A percentile compares a stretch with the other conserved stretches of the same genome.
These are phyloP conservation scores for Macaria liturata DNA, from an alignment of 2,888 invertebrate species.

Conservation along the genomic window DNA sequence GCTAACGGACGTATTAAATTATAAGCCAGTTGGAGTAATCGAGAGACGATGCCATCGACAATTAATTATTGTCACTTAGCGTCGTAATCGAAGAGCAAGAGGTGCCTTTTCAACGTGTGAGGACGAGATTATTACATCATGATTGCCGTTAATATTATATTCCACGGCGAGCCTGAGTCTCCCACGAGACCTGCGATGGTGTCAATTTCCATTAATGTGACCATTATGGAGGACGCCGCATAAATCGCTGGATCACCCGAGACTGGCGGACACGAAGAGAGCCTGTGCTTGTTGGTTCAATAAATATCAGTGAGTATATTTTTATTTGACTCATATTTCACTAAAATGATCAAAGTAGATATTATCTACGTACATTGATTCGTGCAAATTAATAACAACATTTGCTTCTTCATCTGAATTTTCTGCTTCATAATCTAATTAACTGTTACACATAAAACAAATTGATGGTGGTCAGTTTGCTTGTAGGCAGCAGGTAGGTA, in stretches of 20 bases:
- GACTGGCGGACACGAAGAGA: no score
- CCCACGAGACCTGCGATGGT: conserved; percentile 54
- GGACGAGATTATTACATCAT: conserved; percentile 70
- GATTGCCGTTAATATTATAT: conserved; percentile 76
- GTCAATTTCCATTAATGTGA: conserved; percentile 78
- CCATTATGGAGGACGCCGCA: conserved; percentile 68
- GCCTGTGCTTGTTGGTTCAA: no score
- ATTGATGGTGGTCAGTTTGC: no score
- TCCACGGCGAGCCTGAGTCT: conserved; percentile 54
- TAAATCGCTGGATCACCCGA: conserved; percentile 54
- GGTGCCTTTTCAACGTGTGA: conserved; percentile 60
- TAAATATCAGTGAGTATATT: no score
- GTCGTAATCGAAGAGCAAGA: conserved; percentile 44
- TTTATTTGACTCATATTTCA: no score
- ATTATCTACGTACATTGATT: no score
- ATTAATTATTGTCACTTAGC: conserved; percentile 62
- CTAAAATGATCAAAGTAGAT: no score
- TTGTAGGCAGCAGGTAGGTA: no score
- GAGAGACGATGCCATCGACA: conserved; percentile 51
- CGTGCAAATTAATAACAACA: no score
- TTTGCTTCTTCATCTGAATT: no score
- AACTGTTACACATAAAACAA: no score
- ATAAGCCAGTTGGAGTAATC: conserved; percentile 41
- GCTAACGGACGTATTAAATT: conserved; percentile 41
- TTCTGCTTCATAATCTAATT: no score